phyloP scores from a whole-genome alignment of 2,113 vertebrate species.

The Canis aureus region DNA sequence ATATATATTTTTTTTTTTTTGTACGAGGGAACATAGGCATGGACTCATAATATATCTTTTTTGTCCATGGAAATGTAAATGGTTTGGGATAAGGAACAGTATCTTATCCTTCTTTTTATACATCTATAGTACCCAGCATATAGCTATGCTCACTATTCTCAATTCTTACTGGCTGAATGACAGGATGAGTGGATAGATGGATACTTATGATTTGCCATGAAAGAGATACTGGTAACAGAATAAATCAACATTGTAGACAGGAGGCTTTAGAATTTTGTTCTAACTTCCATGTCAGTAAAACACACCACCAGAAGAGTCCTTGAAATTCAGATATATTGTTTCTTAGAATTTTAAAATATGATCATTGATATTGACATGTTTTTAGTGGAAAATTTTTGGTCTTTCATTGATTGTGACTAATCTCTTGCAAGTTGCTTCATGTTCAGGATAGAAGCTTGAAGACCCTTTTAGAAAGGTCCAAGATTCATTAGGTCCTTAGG shows the following conservation, averaged over 20 bases:
- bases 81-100: background rate
- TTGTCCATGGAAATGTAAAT: background rate
- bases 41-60: background rate
- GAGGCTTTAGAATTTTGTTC: background rate
- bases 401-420: background rate
- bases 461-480: background rate
- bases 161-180: background rate
- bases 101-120: background rate
- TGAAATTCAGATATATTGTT: background rate
- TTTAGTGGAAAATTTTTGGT: background rate
- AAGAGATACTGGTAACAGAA: background rate
- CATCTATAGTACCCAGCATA: background rate
- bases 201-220: background rate
- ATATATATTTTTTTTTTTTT: background rate
- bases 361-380: background rate
- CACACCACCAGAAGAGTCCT: background rate
- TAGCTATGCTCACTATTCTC: background rate
- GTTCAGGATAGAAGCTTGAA: background rate
- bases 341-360: slow-evolving; percentile 42
- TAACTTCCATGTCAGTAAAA: background rate
- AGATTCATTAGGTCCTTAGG: background rate
- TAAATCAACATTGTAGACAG: background rate
- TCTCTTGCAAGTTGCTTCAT: background rate
- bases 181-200: background rate
- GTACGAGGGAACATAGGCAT: background rate